A percentile compares a stretch with the other conserved stretches of the same genome.
Evolutionary conservation across 2,888 invertebrate species (phyloP).

Genomic region (Mesopsocus fuscifrons): DNA sequence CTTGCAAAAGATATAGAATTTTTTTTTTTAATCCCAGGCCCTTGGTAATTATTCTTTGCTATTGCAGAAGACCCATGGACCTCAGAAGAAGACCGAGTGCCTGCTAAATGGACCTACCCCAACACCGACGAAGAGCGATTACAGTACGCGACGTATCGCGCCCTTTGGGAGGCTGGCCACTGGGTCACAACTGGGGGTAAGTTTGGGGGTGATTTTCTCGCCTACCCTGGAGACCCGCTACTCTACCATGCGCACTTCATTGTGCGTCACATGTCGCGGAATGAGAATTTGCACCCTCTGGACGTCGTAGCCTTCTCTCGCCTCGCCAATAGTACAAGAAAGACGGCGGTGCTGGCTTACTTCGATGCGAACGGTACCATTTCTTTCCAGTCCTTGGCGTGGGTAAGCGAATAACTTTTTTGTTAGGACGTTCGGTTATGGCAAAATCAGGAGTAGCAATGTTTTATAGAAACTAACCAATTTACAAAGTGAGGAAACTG

Average conservation of each 20-base stretch:
- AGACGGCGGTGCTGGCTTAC: constrained; percentile 4
- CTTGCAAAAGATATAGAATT: too few species aligned
- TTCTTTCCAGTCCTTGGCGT: neutral
- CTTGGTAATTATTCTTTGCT: neutral
- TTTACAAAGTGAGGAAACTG: too few species aligned
- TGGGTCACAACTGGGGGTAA: constrained; percentile 5
- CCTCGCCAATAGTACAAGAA: neutral
- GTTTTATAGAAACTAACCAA: too few species aligned
- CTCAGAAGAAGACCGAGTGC: neutral
- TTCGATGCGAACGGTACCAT: neutral
- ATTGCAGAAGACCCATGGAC: constrained; percentile 4
- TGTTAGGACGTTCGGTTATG: too few species aligned
- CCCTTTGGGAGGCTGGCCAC: constrained; percentile 1
- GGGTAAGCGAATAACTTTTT: neutral
- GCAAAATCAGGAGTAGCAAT: too few species aligned
- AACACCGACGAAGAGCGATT: neutral
- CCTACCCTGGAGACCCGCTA: neutral
- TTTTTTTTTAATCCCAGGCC: too few species aligned
- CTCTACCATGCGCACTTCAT: neutral
- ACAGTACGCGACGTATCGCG: neutral
- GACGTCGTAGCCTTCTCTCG: neutral
- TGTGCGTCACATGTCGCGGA: neutral
- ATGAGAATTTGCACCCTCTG: neutral
- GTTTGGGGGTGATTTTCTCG: neutral
- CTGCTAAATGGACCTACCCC: neutral